Conservation (phyloP, 2,113 vertebrate genomes). For the Delphinapterus leucas region DNA sequence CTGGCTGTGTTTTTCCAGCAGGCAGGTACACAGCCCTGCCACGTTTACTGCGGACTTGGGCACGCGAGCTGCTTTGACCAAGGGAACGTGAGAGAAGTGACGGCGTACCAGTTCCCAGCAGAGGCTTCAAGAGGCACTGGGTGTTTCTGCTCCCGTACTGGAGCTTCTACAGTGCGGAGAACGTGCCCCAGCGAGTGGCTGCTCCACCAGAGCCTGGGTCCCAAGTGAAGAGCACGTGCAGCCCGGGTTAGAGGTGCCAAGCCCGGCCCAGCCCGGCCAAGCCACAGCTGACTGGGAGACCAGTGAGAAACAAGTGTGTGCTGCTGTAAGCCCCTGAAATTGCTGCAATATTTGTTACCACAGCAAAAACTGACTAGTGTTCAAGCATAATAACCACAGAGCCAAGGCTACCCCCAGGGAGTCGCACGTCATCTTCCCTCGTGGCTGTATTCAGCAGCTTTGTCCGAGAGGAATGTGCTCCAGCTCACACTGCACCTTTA, state of each 20-base stretch:
- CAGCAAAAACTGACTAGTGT: background rate
- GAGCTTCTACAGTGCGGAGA: background rate
- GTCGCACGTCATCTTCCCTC: background rate
- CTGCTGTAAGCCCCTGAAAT: background rate
- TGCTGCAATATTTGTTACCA: background rate
- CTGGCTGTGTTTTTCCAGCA: rapidly evolving
- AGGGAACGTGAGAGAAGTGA: rapidly evolving
- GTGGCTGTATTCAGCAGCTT: background rate
- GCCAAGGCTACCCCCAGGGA: background rate
- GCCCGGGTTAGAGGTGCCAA: rapidly evolving
- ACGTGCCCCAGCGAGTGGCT: background rate
- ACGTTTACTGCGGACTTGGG: background rate
- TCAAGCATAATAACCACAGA: background rate
- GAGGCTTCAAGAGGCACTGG: too few species aligned
- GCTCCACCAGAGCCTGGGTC: background rate
- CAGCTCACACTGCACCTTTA: background rate
- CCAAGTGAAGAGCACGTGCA: rapidly evolving
- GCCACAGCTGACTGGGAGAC: background rate
- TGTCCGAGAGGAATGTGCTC: background rate
- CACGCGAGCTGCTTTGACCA: rapidly evolving
- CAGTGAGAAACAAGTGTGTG: background rate
- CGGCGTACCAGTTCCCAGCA: rapidly evolving
- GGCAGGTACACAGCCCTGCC: background rate
- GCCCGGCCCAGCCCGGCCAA: background rate
- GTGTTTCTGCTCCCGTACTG: background rate